phyloP scores from a whole-genome alignment of 1,140 invertebrate species.

The Aleiodes sp. region DNA sequence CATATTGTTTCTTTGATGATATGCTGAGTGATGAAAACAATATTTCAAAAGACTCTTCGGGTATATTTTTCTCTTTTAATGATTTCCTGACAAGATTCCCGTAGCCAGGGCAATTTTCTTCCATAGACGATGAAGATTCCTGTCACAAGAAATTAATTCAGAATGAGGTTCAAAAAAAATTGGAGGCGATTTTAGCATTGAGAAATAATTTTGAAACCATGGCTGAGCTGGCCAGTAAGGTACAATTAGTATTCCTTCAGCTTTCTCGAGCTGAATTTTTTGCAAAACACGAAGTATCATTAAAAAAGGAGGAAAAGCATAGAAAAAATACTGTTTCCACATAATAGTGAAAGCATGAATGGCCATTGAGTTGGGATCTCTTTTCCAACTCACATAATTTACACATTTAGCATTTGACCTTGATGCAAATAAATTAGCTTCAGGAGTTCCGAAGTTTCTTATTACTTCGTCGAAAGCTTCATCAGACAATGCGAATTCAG shows the following conservation, averaged over 20 bases:
- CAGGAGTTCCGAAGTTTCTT: conserved; percentile 35
- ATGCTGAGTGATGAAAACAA: conserved; percentile 24
- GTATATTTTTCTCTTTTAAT: conserved; percentile 12
- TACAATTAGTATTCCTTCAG: conserved; percentile 31
- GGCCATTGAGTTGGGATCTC: conserved; percentile 39
- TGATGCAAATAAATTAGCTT: conserved; percentile 44
- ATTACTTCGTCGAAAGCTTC: conserved; percentile 35
- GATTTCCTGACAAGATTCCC: conserved; percentile 33
- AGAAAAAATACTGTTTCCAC: conserved; percentile 38
- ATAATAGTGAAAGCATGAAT: conserved; percentile 47
- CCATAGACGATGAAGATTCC: conserved; percentile 30
- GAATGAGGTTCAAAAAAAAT: conserved; percentile 26
- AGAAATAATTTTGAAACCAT: conserved; percentile 29
- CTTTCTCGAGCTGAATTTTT: conserved; percentile 35
- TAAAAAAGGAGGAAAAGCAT: conserved; percentile 45
- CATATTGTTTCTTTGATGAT: conserved; percentile 12
- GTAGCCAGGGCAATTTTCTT: conserved; percentile 32
- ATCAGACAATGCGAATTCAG: conserved; percentile 26
- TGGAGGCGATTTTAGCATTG: conserved; percentile 11
- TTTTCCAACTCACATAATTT: conserved; percentile 42
- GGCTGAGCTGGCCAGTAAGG: conserved; percentile 32
- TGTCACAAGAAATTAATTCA: conserved; percentile 26
- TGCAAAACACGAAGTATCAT: conserved; percentile 36
- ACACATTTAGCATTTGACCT: conserved; percentile 43
- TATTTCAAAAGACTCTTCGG: conserved; percentile 17